Conservation (phyloP, 2,113 vertebrate genomes). For the Phyllopteryx taeniolatus region DNA sequence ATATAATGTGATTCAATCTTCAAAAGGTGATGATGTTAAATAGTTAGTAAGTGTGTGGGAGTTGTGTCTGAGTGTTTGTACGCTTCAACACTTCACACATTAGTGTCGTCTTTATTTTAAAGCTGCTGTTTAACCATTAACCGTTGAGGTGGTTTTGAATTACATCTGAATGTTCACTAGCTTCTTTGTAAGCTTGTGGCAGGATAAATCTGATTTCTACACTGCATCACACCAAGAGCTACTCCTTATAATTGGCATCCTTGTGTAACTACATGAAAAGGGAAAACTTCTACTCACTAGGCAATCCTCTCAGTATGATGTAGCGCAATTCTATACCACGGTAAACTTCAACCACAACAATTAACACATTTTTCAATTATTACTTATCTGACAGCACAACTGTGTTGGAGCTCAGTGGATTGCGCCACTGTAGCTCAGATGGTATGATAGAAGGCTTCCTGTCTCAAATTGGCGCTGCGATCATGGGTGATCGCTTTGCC, state of each 20-base stretch:
- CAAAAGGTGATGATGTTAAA: background rate
- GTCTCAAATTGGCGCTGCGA: constrained; percentile 35
- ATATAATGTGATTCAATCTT: constrained; percentile 9
- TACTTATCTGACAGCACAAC: background rate
- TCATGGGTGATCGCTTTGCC: constrained; percentile 42
- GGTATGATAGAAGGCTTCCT: constrained; percentile 49
- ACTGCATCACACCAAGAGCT: background rate
- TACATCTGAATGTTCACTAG: background rate
- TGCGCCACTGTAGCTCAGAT: background rate
- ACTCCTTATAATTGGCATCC: background rate
- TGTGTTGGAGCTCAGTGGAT: background rate
- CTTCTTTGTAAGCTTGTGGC: background rate
- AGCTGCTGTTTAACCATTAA: background rate
- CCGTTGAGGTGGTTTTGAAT: background rate
- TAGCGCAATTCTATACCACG: too few species aligned
- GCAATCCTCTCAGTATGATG: too few species aligned
- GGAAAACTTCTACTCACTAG: too few species aligned
- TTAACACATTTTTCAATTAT: background rate
- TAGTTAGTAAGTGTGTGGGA: background rate
- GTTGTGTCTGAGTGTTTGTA: constrained; percentile 13
- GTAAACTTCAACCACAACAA: too few species aligned
- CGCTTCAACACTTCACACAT: constrained; percentile 9
- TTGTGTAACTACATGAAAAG: background rate
- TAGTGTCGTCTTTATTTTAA: constrained; percentile 17
- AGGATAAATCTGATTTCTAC: background rate